Base-by-base conservation (phyloP, 2,888 invertebrate species). In the Syritta pipiens region DNA sequence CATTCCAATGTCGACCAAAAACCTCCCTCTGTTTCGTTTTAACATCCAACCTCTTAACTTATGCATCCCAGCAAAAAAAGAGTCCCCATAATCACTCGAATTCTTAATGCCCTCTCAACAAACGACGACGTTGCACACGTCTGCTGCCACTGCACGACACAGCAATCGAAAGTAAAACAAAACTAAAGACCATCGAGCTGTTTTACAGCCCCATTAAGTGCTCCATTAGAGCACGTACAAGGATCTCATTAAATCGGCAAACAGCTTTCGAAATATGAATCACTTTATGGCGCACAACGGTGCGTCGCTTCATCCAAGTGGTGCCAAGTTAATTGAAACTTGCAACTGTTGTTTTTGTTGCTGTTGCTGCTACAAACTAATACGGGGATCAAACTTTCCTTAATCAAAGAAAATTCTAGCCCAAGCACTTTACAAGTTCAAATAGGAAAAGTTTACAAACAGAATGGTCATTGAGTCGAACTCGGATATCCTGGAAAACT, bases 401-500 rank as follows among this genome's bases (percentile, higher is more conserved):
- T 44, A 57, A 69, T 69, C 69, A 59, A 59, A 59, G 26, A 35
- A 42, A 69, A 26, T 68, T 22, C 28, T 32, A 42, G 51, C 22
- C 19, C n/a, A 28, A 51, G 59, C 59, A 42, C 69, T 69, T 69
- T 44, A 59, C 49, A 69, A 60, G 49, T 69, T 69, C 51, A 17
- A 69, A 69, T 69, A 44, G 59, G 51, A 69, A 69, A 69, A 60
- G 42, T 69, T 69, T 69, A 32, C 59, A 14, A 51, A 60, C 69
- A 35, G 51, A 51, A 42, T 44, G 69, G 51, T 51, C 69, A 53
- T 44, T 35, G 60, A 40, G 53, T 46, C 60, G 5, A 46, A 37
- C 37, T 71, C 44, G 60, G 62, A 46, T 42, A 62, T 62, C 53
- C 59, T 42, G 59, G 14, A 9, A 44, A 51, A 53, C 44, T 44